Conservation (phyloP, 2,113 vertebrate species). For the Protobothrops flavoviridis region DNA sequence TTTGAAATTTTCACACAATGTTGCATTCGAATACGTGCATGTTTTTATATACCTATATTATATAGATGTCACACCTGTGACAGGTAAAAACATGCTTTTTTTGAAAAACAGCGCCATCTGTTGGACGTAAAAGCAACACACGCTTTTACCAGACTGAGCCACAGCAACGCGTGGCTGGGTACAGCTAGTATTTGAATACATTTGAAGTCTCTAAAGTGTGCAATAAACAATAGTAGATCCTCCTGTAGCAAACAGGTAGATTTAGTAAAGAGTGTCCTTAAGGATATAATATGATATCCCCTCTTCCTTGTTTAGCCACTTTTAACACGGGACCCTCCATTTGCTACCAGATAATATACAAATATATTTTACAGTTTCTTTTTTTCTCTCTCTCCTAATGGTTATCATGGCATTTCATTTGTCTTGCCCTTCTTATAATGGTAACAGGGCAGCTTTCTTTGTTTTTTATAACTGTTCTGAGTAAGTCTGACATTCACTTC, state of each 20-base stretch:
- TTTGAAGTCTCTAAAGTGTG: background rate
- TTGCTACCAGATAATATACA: constrained; percentile 64
- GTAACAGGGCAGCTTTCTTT: constrained; percentile 50
- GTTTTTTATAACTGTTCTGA: constrained; percentile 44
- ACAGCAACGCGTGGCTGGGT: no score
- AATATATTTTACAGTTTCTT: constrained; percentile 56
- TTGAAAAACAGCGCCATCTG: no score
- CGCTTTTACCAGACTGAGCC: no score
- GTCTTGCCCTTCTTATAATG: constrained; percentile 63
- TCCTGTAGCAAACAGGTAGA: constrained; percentile 6
- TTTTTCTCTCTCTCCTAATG: constrained; percentile 47
- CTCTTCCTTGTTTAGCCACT: constrained; percentile 57
- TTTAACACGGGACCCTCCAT: constrained; percentile 62
- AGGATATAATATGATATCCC: constrained; percentile 36
- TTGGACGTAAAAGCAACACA: no score
- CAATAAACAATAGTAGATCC: constrained; percentile 35
- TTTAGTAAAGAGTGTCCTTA: background rate
- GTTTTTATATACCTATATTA: no score
- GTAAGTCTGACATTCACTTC: constrained; percentile 71
- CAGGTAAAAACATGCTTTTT: no score
- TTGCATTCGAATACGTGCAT: no score
- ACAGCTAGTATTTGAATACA: no score
- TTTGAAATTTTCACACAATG: no score
- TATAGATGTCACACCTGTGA: no score
- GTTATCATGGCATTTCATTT: constrained; percentile 65